phyloP scores from a whole-genome alignment of 2,113 vertebrate genomes.

The Cyprinodon variegatus region DNA sequence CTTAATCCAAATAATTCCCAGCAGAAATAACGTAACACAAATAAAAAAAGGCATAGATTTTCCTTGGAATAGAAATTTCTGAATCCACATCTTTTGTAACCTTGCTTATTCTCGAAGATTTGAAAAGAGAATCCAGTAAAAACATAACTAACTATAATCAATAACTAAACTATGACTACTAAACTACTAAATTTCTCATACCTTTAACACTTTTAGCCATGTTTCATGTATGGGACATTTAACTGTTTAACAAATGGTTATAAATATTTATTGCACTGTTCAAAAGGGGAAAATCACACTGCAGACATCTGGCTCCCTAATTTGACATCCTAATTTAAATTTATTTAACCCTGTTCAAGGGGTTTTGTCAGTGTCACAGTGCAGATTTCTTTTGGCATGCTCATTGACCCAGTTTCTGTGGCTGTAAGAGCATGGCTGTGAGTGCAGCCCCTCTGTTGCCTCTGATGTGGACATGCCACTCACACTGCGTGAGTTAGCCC shows the following conservation, averaged over 20 bases:
- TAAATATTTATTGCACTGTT: neutral
- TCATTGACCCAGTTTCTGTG: conserved; percentile 49
- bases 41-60: neutral
- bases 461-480: conserved; percentile 43
- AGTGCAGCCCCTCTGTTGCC: conserved; percentile 36
- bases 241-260: neutral
- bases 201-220: neutral
- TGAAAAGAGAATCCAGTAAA: neutral
- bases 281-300: neutral
- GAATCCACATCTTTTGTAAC: too few species aligned
- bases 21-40: conserved; percentile 16
- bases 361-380: conserved; percentile 18
- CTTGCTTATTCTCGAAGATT: too few species aligned
- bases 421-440: conserved; percentile 25
- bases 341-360: conserved; percentile 15
- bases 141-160: neutral
- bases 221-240: neutral
- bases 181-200: neutral
- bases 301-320: conserved; percentile 19
- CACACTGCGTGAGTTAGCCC: conserved; percentile 35
- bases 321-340: conserved; percentile 21
- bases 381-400: conserved; percentile 26
- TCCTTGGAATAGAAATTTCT: too few species aligned
- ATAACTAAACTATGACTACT: too few species aligned
- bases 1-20: conserved; percentile 24